phyloP scores from a whole-genome alignment of 2,113 vertebrate genomes.

The Penelope pileata region DNA sequence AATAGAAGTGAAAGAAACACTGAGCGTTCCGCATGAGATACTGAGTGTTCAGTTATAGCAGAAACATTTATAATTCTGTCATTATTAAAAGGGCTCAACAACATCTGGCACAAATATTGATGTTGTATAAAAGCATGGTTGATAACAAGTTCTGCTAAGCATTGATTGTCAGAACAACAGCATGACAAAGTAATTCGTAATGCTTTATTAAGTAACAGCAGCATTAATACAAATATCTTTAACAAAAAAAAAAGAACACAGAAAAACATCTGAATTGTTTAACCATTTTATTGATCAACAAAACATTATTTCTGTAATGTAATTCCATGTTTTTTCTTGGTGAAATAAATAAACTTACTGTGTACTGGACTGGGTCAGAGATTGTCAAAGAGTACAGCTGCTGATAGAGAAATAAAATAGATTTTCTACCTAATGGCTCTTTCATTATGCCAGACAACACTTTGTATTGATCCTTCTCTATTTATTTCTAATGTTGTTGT shows the following conservation, averaged over 20 bases:
- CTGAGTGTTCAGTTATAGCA: neutral
- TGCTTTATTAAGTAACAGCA: neutral
- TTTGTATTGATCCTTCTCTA: slow-evolving; percentile 79
- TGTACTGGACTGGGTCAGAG: slow-evolving; percentile 36
- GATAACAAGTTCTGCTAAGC: neutral
- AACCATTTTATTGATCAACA: slow-evolving; percentile 5
- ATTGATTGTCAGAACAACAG: neutral
- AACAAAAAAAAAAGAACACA: slow-evolving; percentile 15
- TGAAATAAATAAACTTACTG: slow-evolving; percentile 56
- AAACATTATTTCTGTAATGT: neutral
- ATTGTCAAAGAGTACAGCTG: slow-evolving; percentile 45
- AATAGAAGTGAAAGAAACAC: neutral
- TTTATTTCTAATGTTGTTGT: slow-evolving; percentile 86
- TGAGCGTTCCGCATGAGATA: neutral
- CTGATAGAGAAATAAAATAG: slow-evolving; percentile 75
- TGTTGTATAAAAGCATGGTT: neutral
- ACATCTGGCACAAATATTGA: neutral
- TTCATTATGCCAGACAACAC: slow-evolving; percentile 82
- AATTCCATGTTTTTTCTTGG: slow-evolving; percentile 23
- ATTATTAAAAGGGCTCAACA: neutral
- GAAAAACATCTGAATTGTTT: neutral
- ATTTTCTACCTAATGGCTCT: slow-evolving; percentile 74
- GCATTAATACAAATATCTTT: slow-evolving; percentile 12
- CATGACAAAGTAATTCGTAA: neutral
- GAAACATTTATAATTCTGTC: neutral